Evolutionary conservation across 2,888 invertebrate species (phyloP).

Genomic region (Amphipyra tragopoginis): DNA sequence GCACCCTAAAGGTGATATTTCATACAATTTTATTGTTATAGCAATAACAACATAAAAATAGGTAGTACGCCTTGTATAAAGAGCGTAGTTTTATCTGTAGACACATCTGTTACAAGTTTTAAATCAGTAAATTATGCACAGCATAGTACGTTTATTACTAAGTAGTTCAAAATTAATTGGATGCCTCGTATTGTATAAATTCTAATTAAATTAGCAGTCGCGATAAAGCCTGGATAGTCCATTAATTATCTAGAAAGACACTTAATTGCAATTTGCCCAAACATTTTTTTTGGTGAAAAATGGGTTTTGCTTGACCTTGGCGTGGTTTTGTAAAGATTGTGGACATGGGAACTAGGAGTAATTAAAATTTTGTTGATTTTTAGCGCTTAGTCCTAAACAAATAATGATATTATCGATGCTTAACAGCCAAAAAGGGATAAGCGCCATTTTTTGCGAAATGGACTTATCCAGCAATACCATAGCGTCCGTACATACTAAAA

Average conservation of each 20-base stretch:
- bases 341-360: not conserved
- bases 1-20: no score
- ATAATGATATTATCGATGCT: no score
- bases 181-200: slow-evolving; percentile 31
- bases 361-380: not conserved
- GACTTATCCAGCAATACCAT: no score
- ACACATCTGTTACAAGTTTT: slow-evolving; percentile 31
- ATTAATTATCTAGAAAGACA: slow-evolving; percentile 45
- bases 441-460: no score
- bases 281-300: slow-evolving; percentile 13
- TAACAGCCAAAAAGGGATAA: no score
- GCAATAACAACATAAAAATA: no score
- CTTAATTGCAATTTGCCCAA: slow-evolving; percentile 28
- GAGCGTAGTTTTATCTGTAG: not conserved
- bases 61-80: no score
- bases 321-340: not conserved
- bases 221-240: slow-evolving; percentile 26
- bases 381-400: no score
- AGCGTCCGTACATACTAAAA: no score
- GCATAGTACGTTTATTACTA: not conserved
- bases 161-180: slow-evolving; percentile 37
- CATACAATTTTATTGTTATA: no score
- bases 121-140: slow-evolving; percentile 9
- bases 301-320: slow-evolving; percentile 14
- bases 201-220: slow-evolving; percentile 42